Conservation (phyloP, 2,888 invertebrate species). For the Orchestes rusci region DNA sequence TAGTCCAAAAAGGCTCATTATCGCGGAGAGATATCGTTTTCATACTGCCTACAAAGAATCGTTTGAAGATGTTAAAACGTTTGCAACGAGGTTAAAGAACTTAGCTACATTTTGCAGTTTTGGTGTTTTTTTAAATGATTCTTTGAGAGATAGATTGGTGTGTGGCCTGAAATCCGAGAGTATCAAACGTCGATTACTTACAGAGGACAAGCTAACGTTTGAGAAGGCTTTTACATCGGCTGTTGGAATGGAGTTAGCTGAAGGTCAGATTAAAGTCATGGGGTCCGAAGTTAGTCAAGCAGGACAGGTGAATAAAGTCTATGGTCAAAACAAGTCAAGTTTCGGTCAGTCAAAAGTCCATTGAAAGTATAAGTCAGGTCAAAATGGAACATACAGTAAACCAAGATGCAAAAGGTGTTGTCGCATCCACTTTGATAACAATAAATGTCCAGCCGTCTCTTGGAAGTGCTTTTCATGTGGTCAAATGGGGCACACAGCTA, state of each 20-base stretch:
- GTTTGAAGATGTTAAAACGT: slow-evolving; percentile 16
- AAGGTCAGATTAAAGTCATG: slow-evolving; percentile 14
- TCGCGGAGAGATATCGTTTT: slow-evolving; percentile 31
- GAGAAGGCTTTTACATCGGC: slow-evolving; percentile 9
- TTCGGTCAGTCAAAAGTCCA: no score
- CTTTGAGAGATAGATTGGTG: slow-evolving; percentile 24
- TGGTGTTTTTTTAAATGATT: slow-evolving; percentile 27
- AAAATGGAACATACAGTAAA: no score
- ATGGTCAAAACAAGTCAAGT: no score
- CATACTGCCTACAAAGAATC: slow-evolving; percentile 27
- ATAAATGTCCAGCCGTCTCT: no score
- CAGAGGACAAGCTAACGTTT: slow-evolving; percentile 13
- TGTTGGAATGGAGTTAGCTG: slow-evolving; percentile 13
- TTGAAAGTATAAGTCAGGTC: no score
- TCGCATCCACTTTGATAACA: no score
- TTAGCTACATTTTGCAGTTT: slow-evolving; percentile 29
- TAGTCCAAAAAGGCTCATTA: slow-evolving; percentile 26
- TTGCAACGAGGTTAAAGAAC: slow-evolving; percentile 27
- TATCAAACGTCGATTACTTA: slow-evolving; percentile 24
- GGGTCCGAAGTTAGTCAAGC: neutral
- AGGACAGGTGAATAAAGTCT: no score
- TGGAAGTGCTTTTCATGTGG: no score
- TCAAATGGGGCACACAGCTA: no score
- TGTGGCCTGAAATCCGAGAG: slow-evolving; percentile 24
- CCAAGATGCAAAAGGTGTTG: no score